phyloP scores from a whole-genome alignment of 2,888 invertebrate species.

The Scaptodrosophila latifasciaeformis region DNA sequence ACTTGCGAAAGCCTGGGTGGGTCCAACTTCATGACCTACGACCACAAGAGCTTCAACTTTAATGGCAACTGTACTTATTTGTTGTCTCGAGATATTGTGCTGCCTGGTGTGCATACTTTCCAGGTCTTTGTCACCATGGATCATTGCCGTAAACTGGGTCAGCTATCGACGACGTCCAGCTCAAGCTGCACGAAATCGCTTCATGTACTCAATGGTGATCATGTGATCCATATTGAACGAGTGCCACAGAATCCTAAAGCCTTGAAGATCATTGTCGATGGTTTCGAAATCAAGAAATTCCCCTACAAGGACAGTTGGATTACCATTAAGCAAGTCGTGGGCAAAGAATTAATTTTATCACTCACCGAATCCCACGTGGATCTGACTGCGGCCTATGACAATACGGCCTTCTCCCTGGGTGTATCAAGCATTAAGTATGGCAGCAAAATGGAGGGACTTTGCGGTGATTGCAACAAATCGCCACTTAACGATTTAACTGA shows the following conservation, averaged over 20 bases:
- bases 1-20: constrained; percentile 85
- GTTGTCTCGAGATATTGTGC: constrained; percentile 80
- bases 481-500: constrained; percentile 77
- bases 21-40: constrained; percentile 88
- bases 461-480: constrained; percentile 84
- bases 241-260: constrained; percentile 68
- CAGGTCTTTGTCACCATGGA: constrained; percentile 82
- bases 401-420: constrained; percentile 78
- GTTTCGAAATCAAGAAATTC: constrained; percentile 66
- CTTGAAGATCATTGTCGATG: constrained; percentile 70
- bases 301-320: constrained; percentile 81
- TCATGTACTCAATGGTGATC: constrained; percentile 81
- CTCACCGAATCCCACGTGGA: constrained; percentile 84
- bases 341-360: constrained; percentile 79
- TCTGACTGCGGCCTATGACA: constrained; percentile 76
- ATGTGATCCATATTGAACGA: constrained; percentile 78
- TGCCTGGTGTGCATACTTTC: constrained; percentile 75
- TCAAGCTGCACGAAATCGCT: constrained; percentile 81
- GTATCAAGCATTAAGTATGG: constrained; percentile 85
- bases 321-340: constrained; percentile 77
- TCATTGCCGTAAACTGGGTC: constrained; percentile 78
- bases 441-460: constrained; percentile 85
- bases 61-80: constrained; percentile 91
- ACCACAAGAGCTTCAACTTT: constrained; percentile 85
- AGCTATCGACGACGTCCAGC: constrained; percentile 38